Percentiles rank a stretch among this genome's conserved stretches.
These are phyloP conservation scores for Glaucidium brasilianum DNA, from an alignment of 2,113 vertebrate genomes.

Conservation along the genomic window DNA sequence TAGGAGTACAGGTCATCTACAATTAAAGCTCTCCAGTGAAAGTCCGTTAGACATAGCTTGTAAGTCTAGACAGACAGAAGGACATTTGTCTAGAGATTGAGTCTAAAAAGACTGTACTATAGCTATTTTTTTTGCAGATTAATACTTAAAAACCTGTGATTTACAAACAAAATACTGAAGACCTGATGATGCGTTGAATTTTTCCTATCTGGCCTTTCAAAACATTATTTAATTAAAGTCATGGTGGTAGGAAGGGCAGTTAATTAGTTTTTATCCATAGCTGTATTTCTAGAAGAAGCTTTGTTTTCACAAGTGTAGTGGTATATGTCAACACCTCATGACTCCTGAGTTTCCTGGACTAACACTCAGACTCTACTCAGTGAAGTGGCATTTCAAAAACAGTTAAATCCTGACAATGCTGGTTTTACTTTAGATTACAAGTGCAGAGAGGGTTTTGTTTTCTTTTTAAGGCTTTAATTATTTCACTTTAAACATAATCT, in stretches of 20 bases:
- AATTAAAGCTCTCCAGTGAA: not conserved
- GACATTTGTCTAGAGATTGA: not conserved
- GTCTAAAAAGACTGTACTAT: not conserved
- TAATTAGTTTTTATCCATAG: not conserved
- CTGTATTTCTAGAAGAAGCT: not conserved
- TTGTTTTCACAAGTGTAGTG: not conserved
- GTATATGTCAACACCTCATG: not conserved
- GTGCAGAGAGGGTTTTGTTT: not conserved
- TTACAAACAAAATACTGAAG: not conserved
- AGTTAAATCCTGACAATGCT: not conserved
- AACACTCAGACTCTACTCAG: not conserved
- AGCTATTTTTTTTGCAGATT: not conserved
- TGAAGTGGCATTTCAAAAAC: not conserved
- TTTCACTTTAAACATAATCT: not conserved
- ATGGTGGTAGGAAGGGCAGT: not conserved
- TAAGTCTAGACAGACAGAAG: not conserved
- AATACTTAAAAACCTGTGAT: not conserved
- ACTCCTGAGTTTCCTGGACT: not conserved
- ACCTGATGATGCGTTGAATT: accelerated
- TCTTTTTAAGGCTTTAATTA: not conserved
- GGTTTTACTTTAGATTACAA: not conserved
- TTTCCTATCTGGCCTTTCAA: not conserved
- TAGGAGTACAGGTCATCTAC: not conserved
- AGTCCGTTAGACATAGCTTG: not conserved
- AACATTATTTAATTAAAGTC: not conserved